phyloP scores from a whole-genome alignment of 2,888 invertebrate genomes.

The Zonitis immaculata region DNA sequence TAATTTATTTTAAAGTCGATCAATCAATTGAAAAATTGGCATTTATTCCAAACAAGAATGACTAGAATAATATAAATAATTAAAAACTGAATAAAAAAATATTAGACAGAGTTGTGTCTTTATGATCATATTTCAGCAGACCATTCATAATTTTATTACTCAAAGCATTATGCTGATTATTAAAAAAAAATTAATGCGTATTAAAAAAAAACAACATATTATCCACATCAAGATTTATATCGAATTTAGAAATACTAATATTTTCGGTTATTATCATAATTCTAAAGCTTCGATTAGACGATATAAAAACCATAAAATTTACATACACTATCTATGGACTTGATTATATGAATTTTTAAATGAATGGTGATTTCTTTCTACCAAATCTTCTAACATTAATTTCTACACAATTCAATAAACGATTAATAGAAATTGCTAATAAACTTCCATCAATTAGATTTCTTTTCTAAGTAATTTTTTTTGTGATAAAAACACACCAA shows the following conservation, averaged over 20 bases:
- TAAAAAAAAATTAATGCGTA: not conserved
- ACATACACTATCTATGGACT: not conserved
- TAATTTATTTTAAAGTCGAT: not conserved
- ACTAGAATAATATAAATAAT: not conserved
- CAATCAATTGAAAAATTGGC: not conserved
- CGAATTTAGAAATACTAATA: not conserved
- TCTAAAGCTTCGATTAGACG: not conserved
- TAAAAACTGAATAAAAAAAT: not conserved
- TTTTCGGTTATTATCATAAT: not conserved
- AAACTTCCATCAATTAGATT: not conserved
- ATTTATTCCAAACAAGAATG: not conserved
- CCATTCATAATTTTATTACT: not conserved
- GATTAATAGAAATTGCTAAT: too few relatives aligned
- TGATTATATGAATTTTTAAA: not conserved
- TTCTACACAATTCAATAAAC: too few relatives aligned
- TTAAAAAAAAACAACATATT: not conserved
- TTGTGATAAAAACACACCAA: slow-evolving; percentile 28
- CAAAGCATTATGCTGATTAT: not conserved
- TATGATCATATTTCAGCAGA: not conserved
- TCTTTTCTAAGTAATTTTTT: too few relatives aligned
- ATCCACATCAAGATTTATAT: not conserved
- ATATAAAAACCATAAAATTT: not conserved
- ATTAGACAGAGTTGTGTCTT: not conserved
- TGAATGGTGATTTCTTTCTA: not conserved
- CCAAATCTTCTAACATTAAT: not conserved